Evolutionary conservation across 2,113 vertebrate genomes (phyloP), one percentile per base, ranked within the genome.

Genomic region (Vicugna pacos): DNA sequence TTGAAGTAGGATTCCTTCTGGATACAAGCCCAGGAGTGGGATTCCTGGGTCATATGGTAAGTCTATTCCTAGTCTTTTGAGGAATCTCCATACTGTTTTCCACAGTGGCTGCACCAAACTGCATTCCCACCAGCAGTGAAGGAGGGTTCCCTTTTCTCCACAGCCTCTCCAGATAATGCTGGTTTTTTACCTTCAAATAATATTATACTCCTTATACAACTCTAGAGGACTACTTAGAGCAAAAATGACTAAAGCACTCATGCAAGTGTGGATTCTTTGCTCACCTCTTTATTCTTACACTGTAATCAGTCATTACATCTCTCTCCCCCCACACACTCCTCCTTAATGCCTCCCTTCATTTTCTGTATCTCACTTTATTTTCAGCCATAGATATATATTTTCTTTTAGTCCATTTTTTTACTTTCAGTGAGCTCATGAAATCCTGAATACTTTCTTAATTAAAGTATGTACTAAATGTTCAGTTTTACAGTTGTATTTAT

Each of bases 381-480:
- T 91, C 30, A 91, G 3, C 8, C 20, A 67, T 64, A 65, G 2
- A 19, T 30, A 80, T 12, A 46, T 54, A 54, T 10, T 32, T 64
- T 54, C n/a, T 80, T 95, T 30, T 46, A 58, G 5, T 13, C 72
- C 60, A 69, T 12, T 65, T 58, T 87, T 82, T 77, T 28, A 93
- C 70, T 85, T 1, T 83, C 22, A 91, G 2, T 83, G 28, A 54
- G 6, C 26, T 76, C 50, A 72, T 75, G 8, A 65, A 86, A 94
- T 54, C 28, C 19, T 93, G 19, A 93, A 64, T 30, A 7, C 10
- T 76, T 94, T 84, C 69, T 70, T 67, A 80, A 62, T 72, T 38
- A 79, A 80, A 69, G 17, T 52, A 72, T 48, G 4, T 56, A 88
- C 28, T 87, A 82, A 90, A 81, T 95, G 16, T 89, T 90, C 42